Base-by-base conservation (phyloP, 2,113 vertebrate genomes). In the Eidolon helvum region DNA sequence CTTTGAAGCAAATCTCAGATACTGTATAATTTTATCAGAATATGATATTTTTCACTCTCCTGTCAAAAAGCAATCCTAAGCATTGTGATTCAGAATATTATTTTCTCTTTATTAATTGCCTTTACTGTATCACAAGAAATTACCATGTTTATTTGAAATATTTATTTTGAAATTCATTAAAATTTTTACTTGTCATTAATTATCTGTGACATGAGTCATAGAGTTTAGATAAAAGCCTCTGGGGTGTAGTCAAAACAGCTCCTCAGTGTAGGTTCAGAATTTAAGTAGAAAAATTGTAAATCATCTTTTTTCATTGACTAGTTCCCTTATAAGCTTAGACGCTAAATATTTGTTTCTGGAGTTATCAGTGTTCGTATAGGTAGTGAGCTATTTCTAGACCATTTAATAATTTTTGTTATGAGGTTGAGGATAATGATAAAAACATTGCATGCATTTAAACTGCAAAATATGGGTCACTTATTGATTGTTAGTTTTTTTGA, bases 141-240 rank as follows among this genome's bases (percentile, higher is more conserved):
- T 75, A 22, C 35, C 48, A 40, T 72, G 75, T 80, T 91, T 71
- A 71, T 63, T 94, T 86, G 38, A 79, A 80, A 40, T 93, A 45
- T n/a, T 92, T 93, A 85, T 85, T 90, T 93, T 65, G 48, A 79
- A 57, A 26, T 90, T 93, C 35, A 33, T 66, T 94, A 66, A 16
- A 86, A 86, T 63, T 90, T 65, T 72, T 45, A 90, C 33, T 48
- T 43, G 45, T 85, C 22, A 69, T 77, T 90, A 55, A 71, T 48
- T 88, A 21, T 72, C 26, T 45, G 0, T 79, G 14, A 74, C 66
- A 24, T 57, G 57, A 86, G 24, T 79, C 80, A 48, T 66, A 86
- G 38, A 63, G 14, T 89, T 85, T 65, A 86, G 5, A 21, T 74
- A 80, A 79, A 79, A 0, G 4, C 57, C 33, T 93, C 53, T 86